Evolutionary conservation across 1,140 invertebrate species (phyloP).

Genomic region (Caenorhabditis briggsae): DNA sequence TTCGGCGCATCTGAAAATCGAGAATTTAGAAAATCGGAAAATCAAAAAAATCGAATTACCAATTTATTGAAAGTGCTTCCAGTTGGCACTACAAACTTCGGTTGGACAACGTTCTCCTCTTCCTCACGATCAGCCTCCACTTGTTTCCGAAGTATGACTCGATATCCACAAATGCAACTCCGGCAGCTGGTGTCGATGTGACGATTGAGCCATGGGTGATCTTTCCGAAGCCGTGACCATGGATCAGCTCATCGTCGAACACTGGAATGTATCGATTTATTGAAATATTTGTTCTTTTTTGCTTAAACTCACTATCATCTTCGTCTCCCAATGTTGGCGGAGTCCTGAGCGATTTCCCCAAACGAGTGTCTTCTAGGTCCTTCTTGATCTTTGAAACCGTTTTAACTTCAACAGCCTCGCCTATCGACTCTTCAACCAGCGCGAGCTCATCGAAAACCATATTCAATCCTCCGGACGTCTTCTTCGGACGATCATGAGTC

Average conservation of each 20-base stretch:
- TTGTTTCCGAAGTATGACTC: constrained; percentile 4
- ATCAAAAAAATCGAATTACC: too few relatives aligned
- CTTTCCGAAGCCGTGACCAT: neutral
- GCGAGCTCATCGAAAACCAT: constrained; percentile 16
- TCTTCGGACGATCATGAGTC: neutral
- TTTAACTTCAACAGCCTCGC: neutral
- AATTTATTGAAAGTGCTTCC: too few relatives aligned
- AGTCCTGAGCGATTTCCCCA: too few relatives aligned
- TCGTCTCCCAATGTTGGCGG: too few relatives aligned
- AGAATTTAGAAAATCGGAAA: too few relatives aligned
- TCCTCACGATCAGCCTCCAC: neutral
- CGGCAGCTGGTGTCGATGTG: constrained; percentile 42
- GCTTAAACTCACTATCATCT: too few relatives aligned
- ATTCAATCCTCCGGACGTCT: neutral
- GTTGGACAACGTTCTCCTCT: neutral
- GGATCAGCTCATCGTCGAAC: neutral
- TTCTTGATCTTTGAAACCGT: neutral
- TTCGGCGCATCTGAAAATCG: too few relatives aligned
- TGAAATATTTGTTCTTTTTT: too few relatives aligned
- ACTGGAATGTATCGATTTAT: neutral
- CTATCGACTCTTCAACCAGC: neutral
- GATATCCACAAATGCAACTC: neutral
- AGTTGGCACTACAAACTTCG: too few relatives aligned
- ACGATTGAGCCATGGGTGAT: neutral
- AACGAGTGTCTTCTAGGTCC: too few relatives aligned